Conservation (phyloP, 2,888 invertebrate species). For the Punctoribates punctum region DNA sequence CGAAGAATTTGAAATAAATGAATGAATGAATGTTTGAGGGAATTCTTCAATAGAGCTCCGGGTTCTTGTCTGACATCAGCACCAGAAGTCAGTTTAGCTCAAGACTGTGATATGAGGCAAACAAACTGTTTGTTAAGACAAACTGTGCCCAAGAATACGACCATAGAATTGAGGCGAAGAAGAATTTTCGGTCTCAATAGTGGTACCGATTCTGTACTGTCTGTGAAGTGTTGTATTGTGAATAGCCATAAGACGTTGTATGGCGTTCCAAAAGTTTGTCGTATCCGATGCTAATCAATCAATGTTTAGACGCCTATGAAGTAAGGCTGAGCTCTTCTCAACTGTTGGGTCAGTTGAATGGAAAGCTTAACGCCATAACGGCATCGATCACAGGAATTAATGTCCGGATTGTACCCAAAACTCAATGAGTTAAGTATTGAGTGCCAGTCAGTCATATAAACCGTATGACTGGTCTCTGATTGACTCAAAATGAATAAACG, state of each 20-base stretch:
- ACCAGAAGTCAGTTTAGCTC: background rate
- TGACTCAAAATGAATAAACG: slow-evolving; percentile 20
- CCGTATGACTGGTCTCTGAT: background rate
- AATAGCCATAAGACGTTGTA: background rate
- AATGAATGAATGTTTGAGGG: slow-evolving; percentile 13
- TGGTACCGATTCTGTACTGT: background rate
- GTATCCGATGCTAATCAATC: slow-evolving; percentile 28
- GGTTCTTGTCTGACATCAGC: background rate
- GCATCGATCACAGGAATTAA: slow-evolving; percentile 25
- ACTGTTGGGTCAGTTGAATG: slow-evolving; percentile 21
- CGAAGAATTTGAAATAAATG: background rate
- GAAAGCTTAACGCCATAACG: background rate
- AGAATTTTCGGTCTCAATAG: background rate
- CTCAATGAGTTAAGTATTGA: slow-evolving; percentile 28
- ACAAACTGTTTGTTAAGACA: background rate
- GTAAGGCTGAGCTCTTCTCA: background rate
- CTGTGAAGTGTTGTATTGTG: background rate
- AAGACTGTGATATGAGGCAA: background rate
- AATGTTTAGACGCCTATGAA: slow-evolving; percentile 22
- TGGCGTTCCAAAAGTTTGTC: slow-evolving; percentile 1
- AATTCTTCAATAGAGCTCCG: background rate
- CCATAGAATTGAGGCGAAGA: background rate
- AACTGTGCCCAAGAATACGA: background rate
- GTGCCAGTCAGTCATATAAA: slow-evolving; percentile 7
- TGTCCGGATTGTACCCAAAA: background rate